Base-by-base conservation (phyloP, 2,113 vertebrate species). In the Oxyura jamaicensis region DNA sequence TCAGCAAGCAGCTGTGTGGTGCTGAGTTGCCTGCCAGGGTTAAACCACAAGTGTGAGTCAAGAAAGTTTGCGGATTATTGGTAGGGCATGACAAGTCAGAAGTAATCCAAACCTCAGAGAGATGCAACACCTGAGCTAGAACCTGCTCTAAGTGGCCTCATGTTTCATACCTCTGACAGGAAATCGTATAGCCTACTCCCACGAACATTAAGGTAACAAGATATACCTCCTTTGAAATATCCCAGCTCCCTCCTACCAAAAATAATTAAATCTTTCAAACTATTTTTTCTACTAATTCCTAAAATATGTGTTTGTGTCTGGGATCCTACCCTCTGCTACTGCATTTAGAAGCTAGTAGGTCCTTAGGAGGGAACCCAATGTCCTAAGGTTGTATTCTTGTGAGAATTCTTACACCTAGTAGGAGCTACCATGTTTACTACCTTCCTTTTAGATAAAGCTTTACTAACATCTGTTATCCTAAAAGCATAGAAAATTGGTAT, bases 391-490 rank as follows among this genome's bases (percentile, higher is more conserved):
- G 20, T 21, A 28, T 56, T 80, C 23, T 4, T 35, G 5, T 60
- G 13, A 50, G 41, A 63, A 62, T 76, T 84, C 35, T 56, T 72
- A 6, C 52, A 25, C 56, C 17, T 72, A 15, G 33, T 26, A 80
- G 21, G 21, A 62, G 25, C 46, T 74, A 36, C 18, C 7, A 19
- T 56, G 35, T 2, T 17, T 56, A 19, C 0, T 0, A 58, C 4
- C 46, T 41, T 76, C 67, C 58, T 87, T 16, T 13, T 20, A 72
- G 58, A 77, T 19, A 72, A 29, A 72, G n/a, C 3, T 56, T 56
- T 71, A 22, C 10, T 25, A 33, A 5, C 18, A 22, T n/a, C 35
- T 68, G 75, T 77, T 63, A 36, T 58, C 22, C 42, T 68, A 46
- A 26, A 22, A 20, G 22, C 20, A 46, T 33, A 12, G 29, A 41